Evolutionary conservation across 2,797 vertebrate genomes (phyloP).

Genomic region (Sciurus carolinensis): DNA sequence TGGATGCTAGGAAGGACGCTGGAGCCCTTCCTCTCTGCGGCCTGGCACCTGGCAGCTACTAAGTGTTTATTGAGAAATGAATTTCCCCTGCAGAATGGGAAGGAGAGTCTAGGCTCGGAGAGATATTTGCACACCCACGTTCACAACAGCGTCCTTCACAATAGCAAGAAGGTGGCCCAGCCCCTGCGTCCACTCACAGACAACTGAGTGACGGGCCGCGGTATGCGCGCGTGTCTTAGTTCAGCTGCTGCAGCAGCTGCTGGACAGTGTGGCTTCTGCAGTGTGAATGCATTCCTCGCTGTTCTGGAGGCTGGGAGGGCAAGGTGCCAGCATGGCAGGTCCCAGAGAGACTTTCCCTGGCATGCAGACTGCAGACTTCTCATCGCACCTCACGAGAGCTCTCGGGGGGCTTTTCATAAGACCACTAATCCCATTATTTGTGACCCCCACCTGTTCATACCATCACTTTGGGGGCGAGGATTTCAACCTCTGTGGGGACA

Average conservation of each 20-base stretch:
- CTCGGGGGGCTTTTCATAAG: not conserved
- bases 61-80: not conserved
- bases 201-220: too few relatives aligned
- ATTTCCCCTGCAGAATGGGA: not conserved
- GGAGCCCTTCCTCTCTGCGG: not conserved
- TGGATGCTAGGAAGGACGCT: not conserved
- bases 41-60: not conserved
- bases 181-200: too few relatives aligned
- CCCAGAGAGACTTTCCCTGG: not conserved
- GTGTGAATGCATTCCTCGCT: not conserved
- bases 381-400: not conserved
- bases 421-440: too few relatives aligned
- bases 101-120: not conserved
- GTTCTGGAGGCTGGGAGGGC: not conserved
- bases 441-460: not conserved
- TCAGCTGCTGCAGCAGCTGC: not conserved
- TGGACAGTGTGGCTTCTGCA: not conserved
- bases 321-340: too few relatives aligned
- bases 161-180: not conserved
- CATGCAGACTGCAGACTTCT: not conserved
- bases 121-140: not conserved
- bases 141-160: not conserved
- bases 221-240: rapidly evolving
- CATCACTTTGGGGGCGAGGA: not conserved
- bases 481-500: not conserved